phyloP scores from a whole-genome alignment of 2,113 vertebrate genomes.

The Thermophis baileyi region DNA sequence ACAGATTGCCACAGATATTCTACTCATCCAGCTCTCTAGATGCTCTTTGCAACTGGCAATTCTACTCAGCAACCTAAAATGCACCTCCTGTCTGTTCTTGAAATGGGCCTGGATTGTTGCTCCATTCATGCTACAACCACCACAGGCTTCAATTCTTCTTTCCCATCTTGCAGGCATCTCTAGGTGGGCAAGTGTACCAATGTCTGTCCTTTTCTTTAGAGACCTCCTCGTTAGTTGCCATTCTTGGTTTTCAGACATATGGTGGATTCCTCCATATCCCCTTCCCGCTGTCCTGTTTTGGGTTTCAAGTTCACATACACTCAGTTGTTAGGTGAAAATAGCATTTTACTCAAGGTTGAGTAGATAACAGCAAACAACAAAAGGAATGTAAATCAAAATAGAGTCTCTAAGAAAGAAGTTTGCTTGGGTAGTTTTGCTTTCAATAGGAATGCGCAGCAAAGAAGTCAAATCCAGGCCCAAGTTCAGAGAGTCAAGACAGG shows the following conservation, averaged over 20 bases:
- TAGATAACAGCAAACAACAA: not conserved
- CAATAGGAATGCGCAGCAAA: not conserved
- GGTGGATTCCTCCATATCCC: not conserved
- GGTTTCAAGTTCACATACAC: not conserved
- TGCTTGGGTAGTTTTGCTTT: not conserved
- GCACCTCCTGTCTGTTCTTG: not conserved
- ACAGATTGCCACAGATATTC: not conserved
- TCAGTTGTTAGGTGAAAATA: not conserved
- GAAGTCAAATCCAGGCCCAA: not conserved
- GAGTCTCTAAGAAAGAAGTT: not conserved
- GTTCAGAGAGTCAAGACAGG: not conserved
- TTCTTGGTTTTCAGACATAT: not conserved
- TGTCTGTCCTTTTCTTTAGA: not conserved
- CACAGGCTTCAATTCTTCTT: not conserved
- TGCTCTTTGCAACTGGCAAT: not conserved
- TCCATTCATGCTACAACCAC: not conserved
- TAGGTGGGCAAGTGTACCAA: not conserved
- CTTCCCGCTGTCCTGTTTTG: not conserved
- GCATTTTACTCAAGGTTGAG: not conserved
- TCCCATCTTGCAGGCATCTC: not conserved
- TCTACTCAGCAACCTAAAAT: not conserved
- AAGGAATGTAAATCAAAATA: not conserved
- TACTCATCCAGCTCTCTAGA: not conserved
- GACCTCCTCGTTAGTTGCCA: not conserved
- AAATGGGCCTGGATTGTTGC: not conserved